These are phyloP conservation scores for pig (Sus scrofa) DNA, from an alignment of 2,113 vertebrate genomes.

Conservation along the genomic window DNA sequence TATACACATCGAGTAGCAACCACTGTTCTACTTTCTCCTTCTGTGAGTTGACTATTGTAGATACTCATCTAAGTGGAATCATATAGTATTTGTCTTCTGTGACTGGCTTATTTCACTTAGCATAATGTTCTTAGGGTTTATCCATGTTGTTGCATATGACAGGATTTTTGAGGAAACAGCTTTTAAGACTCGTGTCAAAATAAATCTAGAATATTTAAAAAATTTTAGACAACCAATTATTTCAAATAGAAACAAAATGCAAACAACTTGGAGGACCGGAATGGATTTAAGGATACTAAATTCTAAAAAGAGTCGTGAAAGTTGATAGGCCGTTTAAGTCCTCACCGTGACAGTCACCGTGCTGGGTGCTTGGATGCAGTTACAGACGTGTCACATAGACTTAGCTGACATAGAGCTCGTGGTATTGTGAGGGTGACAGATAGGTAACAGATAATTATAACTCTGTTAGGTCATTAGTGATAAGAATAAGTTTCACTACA, in stretches of 20 bases:
- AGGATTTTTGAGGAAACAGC: constrained; percentile 20
- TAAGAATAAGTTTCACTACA: not conserved
- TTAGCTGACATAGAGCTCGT: not conserved
- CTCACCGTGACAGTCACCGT: not conserved
- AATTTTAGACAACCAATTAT: not conserved
- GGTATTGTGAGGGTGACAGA: not conserved
- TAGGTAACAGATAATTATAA: not conserved
- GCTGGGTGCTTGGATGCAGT: not conserved
- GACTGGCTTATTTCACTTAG: not conserved
- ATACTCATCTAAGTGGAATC: not conserved
- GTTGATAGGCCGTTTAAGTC: not conserved
- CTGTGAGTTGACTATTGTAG: not conserved
- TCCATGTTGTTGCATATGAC: not conserved
- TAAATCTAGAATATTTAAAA: constrained; percentile 34
- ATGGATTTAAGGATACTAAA: not conserved
- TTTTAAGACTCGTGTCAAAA: constrained; percentile 13
- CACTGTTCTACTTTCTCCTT: not conserved
- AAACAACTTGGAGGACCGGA: not conserved
- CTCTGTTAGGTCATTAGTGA: not conserved
- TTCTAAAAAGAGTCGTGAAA: not conserved
- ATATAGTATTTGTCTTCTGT: not conserved
- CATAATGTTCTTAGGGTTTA: not conserved
- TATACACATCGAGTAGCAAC: not conserved
- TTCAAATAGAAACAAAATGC: constrained; percentile 19
- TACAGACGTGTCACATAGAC: not conserved